Evolutionary conservation across 2,888 invertebrate species (phyloP).

Genomic region (Chelonus formosanus): DNA sequence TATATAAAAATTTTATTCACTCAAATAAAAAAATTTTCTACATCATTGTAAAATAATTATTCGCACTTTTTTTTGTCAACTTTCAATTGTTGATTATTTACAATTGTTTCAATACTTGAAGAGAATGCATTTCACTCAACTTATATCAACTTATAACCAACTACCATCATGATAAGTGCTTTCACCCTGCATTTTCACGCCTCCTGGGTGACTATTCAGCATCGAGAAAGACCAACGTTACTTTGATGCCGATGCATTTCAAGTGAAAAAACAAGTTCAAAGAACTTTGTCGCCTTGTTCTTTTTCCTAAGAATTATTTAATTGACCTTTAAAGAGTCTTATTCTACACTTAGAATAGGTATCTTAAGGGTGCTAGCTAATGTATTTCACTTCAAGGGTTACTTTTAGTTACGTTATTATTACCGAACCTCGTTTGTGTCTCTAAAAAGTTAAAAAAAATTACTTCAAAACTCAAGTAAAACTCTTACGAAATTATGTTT

Average conservation of each 20-base stretch:
- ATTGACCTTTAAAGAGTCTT: too few species aligned
- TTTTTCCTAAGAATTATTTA: background rate
- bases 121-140: conserved; percentile 15
- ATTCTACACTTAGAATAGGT: too few species aligned
- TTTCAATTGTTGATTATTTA: conserved; percentile 1
- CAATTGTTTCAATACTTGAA: conserved; percentile 6
- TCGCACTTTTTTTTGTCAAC: too few species aligned
- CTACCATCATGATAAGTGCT: background rate
- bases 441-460: background rate
- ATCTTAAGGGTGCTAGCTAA: too few species aligned
- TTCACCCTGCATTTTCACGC: conserved; percentile 12
- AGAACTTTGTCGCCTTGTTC: conserved; percentile 7
- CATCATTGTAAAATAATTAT: too few species aligned
- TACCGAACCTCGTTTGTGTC: too few species aligned
- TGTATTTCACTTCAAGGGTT: too few species aligned
- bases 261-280: conserved; percentile 8
- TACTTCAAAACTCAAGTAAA: background rate
- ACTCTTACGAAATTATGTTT: too few species aligned
- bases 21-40: background rate
- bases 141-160: too few species aligned
- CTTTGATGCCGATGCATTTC: conserved; percentile 21
- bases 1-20: background rate
- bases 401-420: too few species aligned
- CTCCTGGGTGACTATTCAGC: conserved; percentile 3
- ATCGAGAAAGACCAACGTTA: conserved; percentile 9